A percentile compares a stretch with the other conserved stretches of the same genome.
Conservation (phyloP, 2,888 invertebrate species). For the Malacosoma neustria region DNA sequence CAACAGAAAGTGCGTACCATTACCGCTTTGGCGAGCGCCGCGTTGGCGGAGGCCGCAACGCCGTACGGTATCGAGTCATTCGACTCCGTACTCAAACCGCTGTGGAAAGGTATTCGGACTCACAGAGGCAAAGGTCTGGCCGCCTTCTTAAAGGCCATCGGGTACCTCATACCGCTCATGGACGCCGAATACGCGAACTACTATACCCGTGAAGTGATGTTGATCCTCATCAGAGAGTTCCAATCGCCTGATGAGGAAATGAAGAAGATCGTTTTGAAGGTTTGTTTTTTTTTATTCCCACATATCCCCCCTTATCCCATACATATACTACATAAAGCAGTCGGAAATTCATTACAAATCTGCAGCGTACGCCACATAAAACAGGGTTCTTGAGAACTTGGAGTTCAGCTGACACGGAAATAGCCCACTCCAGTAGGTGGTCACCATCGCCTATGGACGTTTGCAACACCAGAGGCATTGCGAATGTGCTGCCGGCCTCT, state of each 20-base stretch:
- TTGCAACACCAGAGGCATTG: no score
- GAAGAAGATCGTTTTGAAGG: conserved; percentile 99
- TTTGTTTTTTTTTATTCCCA: conserved; percentile 35
- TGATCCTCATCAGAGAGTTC: conserved; percentile 98
- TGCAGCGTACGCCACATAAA: no score
- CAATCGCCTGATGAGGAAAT: conserved; percentile 99
- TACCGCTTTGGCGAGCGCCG: conserved; percentile 98
- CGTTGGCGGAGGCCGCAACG: conserved; percentile 98
- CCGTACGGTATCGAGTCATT: conserved; percentile 99
- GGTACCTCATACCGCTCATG: conserved; percentile 99
- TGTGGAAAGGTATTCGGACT: conserved; percentile 98
- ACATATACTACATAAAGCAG: no score
- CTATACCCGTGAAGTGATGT: conserved; percentile 99
- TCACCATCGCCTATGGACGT: no score
- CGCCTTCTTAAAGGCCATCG: conserved; percentile 99
- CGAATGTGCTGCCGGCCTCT: no score
- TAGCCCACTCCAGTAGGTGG: no score
- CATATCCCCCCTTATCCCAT: no score
- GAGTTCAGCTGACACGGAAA: no score
- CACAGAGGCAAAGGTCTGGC: conserved; percentile 95
- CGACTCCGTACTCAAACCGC: conserved; percentile 98
- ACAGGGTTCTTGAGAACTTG: no score
- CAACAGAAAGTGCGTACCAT: conserved; percentile 99
- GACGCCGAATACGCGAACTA: conserved; percentile 99
- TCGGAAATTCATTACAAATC: no score